Evolutionary conservation across 1,140 invertebrate species (phyloP).

Genomic region (Anthonomus grandis): DNA sequence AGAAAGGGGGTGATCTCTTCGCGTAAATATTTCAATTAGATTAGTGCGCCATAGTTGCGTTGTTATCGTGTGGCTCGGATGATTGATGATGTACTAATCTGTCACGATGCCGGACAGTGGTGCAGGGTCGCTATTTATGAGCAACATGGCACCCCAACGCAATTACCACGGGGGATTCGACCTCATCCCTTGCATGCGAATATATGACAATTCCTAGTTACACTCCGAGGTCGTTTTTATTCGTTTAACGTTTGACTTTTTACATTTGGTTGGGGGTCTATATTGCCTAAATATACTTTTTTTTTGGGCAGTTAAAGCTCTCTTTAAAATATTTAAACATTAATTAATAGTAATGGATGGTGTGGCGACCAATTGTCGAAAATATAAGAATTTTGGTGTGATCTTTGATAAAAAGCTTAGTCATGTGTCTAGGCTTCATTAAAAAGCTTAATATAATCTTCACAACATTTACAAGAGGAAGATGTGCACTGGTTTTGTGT

Average conservation of each 20-base stretch:
- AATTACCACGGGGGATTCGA: slow-evolving; percentile 26
- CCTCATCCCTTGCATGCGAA: too few species aligned
- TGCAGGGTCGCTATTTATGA: slow-evolving; percentile 45
- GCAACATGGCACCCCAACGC: slow-evolving; percentile 29
- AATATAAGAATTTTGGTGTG: too few species aligned
- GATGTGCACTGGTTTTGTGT: too few species aligned
- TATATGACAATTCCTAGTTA: slow-evolving; percentile 21
- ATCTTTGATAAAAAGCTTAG: too few species aligned
- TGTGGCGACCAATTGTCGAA: too few species aligned
- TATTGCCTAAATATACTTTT: too few species aligned
- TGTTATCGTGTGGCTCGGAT: slow-evolving; percentile 36
- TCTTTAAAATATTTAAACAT: too few species aligned
- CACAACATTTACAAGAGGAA: too few species aligned
- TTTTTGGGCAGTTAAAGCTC: too few species aligned
- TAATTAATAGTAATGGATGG: too few species aligned
- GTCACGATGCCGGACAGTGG: slow-evolving; percentile 45
- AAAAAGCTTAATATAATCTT: too few species aligned
- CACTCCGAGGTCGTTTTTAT: slow-evolving; percentile 17
- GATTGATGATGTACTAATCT: slow-evolving; percentile 49
- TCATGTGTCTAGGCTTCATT: too few species aligned
- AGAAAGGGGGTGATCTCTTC: slow-evolving; percentile 16
- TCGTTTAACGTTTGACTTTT: slow-evolving; percentile 15
- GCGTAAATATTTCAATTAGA: slow-evolving; percentile 44
- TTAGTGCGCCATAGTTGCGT: slow-evolving; percentile 37
- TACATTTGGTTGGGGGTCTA: neutral